Base-by-base conservation (phyloP, 2,113 vertebrate genomes). In the Catharus bicknelli region DNA sequence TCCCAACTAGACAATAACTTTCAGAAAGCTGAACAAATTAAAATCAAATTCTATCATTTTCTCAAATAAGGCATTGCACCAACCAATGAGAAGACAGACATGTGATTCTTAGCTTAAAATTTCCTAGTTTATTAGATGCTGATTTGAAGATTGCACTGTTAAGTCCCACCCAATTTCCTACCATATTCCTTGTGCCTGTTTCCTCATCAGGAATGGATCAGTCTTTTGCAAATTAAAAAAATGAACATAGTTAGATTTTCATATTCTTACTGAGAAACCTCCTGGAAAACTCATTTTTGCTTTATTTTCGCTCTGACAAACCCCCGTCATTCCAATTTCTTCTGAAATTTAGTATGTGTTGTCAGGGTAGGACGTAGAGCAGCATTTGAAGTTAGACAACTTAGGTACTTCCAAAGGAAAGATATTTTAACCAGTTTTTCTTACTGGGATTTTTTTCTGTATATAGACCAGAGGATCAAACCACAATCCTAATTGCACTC, bases 191-290 rank as follows among this genome's bases (percentile, higher is more conserved):
- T 70, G 13, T 42, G n/a, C 25, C 63, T 50, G 26, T 51, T 42
- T 75, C 9, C 34, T 78, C 16, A 88, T 61, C 9, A 62, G 29
- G 16, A 90, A 70, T 23, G 16, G 16, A 53, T 58, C 18, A 22
- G 10, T 80, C 19, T 70, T 93, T 20, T 40, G 14, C 7, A 74
- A 42, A 50, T 42, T 13, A n/a, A 78, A 67, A 83, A 85, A 78
- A 75, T 0, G 0, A 83, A 67, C 3, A 40, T 2, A 9, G 36
- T 40, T 63, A 32, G 29, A 47, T 29, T 70, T 32, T 43, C 17
- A 45, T 18, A 50, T 15, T 59, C 6, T 47, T 47, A 59, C 5
- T 66, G 32, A 67, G 74, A 67, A 74, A 48, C 22, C 34, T 70
- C 14, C 42, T 66, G 34, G 32, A 77, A 73, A 83, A 17, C 6